Percentiles rank a stretch among this genome's conserved stretches.
Evolutionary conservation across 2,888 invertebrate species (phyloP).

Genomic region (Cheilosia soror): DNA sequence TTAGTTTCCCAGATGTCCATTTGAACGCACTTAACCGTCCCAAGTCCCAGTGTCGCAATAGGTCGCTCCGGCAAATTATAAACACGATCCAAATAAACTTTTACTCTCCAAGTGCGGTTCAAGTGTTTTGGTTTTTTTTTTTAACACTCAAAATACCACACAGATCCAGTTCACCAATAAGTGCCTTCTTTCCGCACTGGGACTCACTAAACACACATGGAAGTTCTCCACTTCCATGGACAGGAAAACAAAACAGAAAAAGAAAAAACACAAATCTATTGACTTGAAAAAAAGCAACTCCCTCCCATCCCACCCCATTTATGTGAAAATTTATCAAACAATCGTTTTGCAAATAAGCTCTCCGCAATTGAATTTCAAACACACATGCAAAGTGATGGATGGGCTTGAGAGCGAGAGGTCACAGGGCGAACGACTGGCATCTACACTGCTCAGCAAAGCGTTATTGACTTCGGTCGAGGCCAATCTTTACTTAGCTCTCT

Average conservation of each 20-base stretch:
- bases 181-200: slow-evolving; percentile 36
- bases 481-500: slow-evolving; percentile 83
- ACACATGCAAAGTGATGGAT: slow-evolving; percentile 72
- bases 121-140: slow-evolving; percentile 60
- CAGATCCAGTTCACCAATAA: slow-evolving; percentile 36
- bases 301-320: not conserved
- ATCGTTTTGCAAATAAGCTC: slow-evolving; percentile 69
- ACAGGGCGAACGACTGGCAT: slow-evolving; percentile 38
- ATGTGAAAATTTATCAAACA: slow-evolving; percentile 67
- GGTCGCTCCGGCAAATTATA: slow-evolving; percentile 30
- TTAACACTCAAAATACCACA: slow-evolving; percentile 51
- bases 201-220: slow-evolving; percentile 51
- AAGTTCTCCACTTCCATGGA: slow-evolving; percentile 33
- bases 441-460: slow-evolving; percentile 72
- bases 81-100: slow-evolving; percentile 43
- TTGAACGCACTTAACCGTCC: slow-evolving; percentile 31
- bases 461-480: slow-evolving; percentile 76
- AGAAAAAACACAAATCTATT: slow-evolving; percentile 40
- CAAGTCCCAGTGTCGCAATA: slow-evolving; percentile 32
- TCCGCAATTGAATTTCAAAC: slow-evolving; percentile 72
- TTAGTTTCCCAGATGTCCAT: slow-evolving; percentile 25
- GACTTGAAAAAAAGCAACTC: slow-evolving; percentile 9
- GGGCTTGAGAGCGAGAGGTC: slow-evolving; percentile 32
- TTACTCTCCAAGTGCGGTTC: slow-evolving; percentile 61
- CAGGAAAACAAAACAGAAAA: slow-evolving; percentile 8